Evolutionary conservation across 2,797 vertebrate genomes (phyloP).

Genomic region (Pseudomugil gertrudae): DNA sequence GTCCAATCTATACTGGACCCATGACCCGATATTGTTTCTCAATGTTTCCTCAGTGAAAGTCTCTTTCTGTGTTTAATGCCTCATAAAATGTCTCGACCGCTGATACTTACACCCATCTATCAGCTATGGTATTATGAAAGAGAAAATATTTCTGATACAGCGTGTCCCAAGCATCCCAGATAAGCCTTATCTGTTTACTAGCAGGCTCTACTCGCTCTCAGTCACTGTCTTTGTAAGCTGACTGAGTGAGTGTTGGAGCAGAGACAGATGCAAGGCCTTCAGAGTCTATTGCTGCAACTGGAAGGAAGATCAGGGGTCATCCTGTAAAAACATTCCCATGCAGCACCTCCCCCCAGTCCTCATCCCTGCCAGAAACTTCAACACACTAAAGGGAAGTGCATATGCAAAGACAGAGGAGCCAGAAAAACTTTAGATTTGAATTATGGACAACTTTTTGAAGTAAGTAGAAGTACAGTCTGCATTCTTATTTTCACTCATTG

Average conservation of each 20-base stretch:
- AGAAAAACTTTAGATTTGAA: slow-evolving; percentile 32
- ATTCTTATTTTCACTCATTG: slow-evolving; percentile 25
- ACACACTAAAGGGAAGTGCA: slow-evolving; percentile 59
- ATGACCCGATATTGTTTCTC: slow-evolving; percentile 68
- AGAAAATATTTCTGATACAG: slow-evolving; percentile 53
- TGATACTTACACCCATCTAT: slow-evolving; percentile 30
- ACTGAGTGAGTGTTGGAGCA: slow-evolving; percentile 65
- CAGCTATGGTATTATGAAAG: slow-evolving; percentile 43
- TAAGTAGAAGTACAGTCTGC: slow-evolving; percentile 9
- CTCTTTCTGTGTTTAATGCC: slow-evolving; percentile 60
- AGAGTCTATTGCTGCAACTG: slow-evolving; percentile 70
- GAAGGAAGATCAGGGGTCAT: slow-evolving; percentile 85
- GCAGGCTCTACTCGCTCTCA: slow-evolving; percentile 30
- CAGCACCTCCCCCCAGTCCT: slow-evolving; percentile 70
- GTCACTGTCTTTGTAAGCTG: slow-evolving; percentile 47
- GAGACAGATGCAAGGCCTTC: slow-evolving; percentile 67
- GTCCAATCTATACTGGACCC: slow-evolving; percentile 68
- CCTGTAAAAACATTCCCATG: slow-evolving; percentile 85
- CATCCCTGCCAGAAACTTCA: slow-evolving; percentile 73
- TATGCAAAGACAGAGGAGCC: slow-evolving; percentile 21
- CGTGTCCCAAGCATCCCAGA: slow-evolving; percentile 62
- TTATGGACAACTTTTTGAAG: slow-evolving; percentile 28
- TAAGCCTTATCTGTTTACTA: slow-evolving; percentile 76
- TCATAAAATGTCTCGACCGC: slow-evolving; percentile 52
- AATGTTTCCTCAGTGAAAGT: slow-evolving; percentile 42